Conservation (phyloP, 2,888 invertebrate genomes). For the Cephus sareptanus region DNA sequence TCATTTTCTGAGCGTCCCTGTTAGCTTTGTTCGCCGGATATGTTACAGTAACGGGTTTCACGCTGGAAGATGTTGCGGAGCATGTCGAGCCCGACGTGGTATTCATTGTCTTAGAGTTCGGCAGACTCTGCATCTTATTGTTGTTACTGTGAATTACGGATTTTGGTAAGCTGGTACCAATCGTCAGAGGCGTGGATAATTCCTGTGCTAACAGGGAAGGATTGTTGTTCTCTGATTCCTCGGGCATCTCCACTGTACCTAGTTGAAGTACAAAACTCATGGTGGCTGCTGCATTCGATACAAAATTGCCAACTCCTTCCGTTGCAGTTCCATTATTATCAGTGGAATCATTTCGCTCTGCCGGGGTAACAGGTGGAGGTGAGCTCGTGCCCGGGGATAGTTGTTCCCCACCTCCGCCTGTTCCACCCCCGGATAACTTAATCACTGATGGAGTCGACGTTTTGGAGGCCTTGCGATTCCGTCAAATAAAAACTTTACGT, state of each 20-base stretch:
- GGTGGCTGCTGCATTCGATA: conserved; percentile 43
- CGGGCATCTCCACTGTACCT: conserved; percentile 44
- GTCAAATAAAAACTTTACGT: conserved; percentile 26
- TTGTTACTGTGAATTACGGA: conserved; percentile 24
- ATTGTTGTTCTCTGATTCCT: conserved; percentile 24
- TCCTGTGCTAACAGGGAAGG: conserved; percentile 21
- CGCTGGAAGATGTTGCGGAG: conserved; percentile 23
- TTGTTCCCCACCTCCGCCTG: conserved; percentile 56
- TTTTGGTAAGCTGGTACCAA: conserved; percentile 19
- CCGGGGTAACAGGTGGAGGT: conserved; percentile 41
- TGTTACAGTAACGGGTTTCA: conserved; percentile 42
- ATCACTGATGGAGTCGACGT: conserved; percentile 66
- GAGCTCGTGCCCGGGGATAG: conserved; percentile 52
- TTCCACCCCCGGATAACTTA: conserved; percentile 64
- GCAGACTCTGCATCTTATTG: conserved; percentile 13
- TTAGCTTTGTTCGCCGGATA: conserved; percentile 39
- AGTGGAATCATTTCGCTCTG: conserved; percentile 22
- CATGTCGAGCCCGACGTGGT: conserved; percentile 7
- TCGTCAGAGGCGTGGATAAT: conserved; percentile 17
- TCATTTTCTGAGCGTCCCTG: conserved; percentile 40
- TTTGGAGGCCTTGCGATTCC: conserved; percentile 57
- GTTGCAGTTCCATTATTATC: conserved; percentile 15
- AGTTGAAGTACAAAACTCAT: conserved; percentile 59
- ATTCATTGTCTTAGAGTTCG: neutral
- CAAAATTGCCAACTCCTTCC: conserved; percentile 25